Evolutionary conservation across 2,888 invertebrate species (phyloP), one percentile per base, ranked within the genome.

Genomic region (Xylota segnis): DNA sequence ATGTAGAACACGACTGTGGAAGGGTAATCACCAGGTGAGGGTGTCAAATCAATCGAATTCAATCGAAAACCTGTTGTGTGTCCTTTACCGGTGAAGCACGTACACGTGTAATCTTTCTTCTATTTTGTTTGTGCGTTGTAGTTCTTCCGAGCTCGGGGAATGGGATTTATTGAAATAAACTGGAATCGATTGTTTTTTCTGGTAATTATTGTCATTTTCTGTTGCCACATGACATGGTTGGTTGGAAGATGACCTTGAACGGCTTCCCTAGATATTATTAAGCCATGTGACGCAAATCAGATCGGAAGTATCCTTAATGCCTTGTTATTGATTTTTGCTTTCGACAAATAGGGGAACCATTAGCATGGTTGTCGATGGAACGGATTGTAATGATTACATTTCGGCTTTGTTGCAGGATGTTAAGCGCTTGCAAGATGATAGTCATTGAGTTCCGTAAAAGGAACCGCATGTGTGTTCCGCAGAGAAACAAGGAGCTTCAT

Each of bases 61-160:
- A 66, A 66, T 66, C 5, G 65, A 43, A 16, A n/a, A 66, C 52
- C 52, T 66, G 52, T 66, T 66, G 65, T 66, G 65, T 29, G 18
- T 45, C 16, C 3, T 63, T 45, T 27, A 9, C 12, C 23, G n/a
- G 29, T 32, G 45, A 43, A 32, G 63, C 63, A 63, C 63, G 63
- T 63, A 63, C 45, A 63, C 63, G 63, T 63, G 63, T 45, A 63
- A 9, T 45, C 63, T 14, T 6, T 2, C 14, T 7, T 14, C 6
- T 5, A 10, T 6, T 52, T 23, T 23, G 23, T 23, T 23, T 29
- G 5, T 29, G 29, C 5, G 27, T 52, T 52, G 52, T 52, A 52
- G n/a, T 52, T 52, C 52, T 52, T 52, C 52, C 5, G 12, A 12
- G 7, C 0, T 5, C 7, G 12, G 12, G 29, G 29, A 52, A 27